Evolutionary conservation across 2,113 vertebrate genomes (phyloP), one percentile per base, ranked within the genome.

Genomic region (Mesoclemmys tuberculata): DNA sequence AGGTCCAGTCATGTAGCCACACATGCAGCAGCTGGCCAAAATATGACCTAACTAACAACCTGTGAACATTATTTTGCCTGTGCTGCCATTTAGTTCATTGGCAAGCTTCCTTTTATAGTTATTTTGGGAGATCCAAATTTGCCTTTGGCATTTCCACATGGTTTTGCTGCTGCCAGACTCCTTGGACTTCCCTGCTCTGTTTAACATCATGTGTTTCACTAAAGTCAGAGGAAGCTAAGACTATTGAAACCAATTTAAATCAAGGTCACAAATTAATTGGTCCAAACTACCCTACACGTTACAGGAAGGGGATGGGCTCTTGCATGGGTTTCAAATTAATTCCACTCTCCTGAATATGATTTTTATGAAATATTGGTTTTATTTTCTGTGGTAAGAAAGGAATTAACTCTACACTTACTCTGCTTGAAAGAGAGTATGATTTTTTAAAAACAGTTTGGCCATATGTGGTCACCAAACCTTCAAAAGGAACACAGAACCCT

Each of bases 1-100:
- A 82, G 31, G 49, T 91, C 93, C 91, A 93, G 46, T 91, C 80
- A 92, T 93, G 82, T 78, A 52, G 49, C 56, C 90, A 89, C 55
- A 92, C 24, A 88, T 35, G 29, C 91, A 90, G 51, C 52, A 86
- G 89, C 91, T 96, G 92, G 88, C 95, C 87, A 96, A 95, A 97
- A 68, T 54, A 86, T 52, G 87, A 64, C 95, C 95, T 91, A 93
- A 58, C 80, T 93, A 91, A 96, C 93, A 95, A 88, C 93, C 71
- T 85, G 88, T 94, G 93, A 51, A 94, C 93, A 90, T 64, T 48
- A 49, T 58, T 88, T 97, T 93, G 81, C 68, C n/a, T 68, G 49
- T 44, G 77, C 68, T 95, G 85, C 61, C 68, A 55, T 96, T 79
- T 91, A 92, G 29, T 74, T 95, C 16, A 41, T 82, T 98, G 97